These are phyloP conservation scores for Epinephelus fuscoguttatus DNA, from an alignment of 2,113 vertebrate genomes.

Conservation along the genomic window DNA sequence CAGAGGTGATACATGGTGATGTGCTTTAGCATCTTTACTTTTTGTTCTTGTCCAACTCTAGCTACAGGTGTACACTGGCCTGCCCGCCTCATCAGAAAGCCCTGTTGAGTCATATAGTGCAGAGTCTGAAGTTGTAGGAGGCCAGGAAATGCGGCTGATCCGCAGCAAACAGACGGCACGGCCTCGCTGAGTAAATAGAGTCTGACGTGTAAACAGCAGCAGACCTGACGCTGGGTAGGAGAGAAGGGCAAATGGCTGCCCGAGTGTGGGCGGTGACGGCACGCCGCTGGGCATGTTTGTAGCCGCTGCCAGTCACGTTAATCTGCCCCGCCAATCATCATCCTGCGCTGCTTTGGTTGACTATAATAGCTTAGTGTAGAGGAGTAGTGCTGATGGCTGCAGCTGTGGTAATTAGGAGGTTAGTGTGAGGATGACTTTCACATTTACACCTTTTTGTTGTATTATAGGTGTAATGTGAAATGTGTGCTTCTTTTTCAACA, in stretches of 20 bases:
- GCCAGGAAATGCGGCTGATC: slow-evolving; percentile 27
- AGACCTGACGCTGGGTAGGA: slow-evolving; percentile 51
- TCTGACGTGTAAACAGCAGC: slow-evolving; percentile 65
- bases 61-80: slow-evolving; percentile 41
- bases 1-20: slow-evolving; percentile 28
- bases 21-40: slow-evolving; percentile 16
- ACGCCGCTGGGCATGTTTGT: slow-evolving; percentile 69
- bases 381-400: not conserved
- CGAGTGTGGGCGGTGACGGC: slow-evolving; percentile 57
- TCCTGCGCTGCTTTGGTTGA: slow-evolving; percentile 25
- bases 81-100: not conserved
- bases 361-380: slow-evolving; percentile 25
- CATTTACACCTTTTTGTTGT: slow-evolving; percentile 7
- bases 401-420: slow-evolving; percentile 17
- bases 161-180: slow-evolving; percentile 41
- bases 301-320: slow-evolving; percentile 73
- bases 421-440: slow-evolving; percentile 9
- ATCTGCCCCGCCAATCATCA: slow-evolving; percentile 70
- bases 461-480: slow-evolving; percentile 1
- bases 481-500: not conserved
- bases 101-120: not conserved
- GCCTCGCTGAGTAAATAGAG: slow-evolving; percentile 57
- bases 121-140: slow-evolving; percentile 6
- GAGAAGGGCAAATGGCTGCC: slow-evolving; percentile 59
- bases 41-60: not conserved